phyloP scores from a whole-genome alignment of 2,888 invertebrate species.

The Tinea trinotella region DNA sequence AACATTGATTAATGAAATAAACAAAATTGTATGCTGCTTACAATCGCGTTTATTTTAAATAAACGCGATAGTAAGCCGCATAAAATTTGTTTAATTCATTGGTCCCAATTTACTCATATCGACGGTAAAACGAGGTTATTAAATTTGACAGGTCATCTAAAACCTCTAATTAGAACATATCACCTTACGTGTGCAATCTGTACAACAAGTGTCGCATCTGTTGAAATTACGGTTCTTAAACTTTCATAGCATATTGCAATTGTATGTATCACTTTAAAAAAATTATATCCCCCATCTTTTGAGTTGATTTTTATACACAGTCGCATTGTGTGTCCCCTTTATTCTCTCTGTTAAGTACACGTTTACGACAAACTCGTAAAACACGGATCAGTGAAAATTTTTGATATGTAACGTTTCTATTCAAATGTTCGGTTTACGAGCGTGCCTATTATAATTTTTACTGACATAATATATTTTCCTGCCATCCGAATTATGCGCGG shows the following conservation, averaged over 20 bases:
- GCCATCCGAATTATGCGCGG: conserved; percentile 57
- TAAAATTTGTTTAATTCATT: too few species aligned
- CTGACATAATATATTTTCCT: conserved; percentile 61
- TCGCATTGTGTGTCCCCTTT: conserved; percentile 40
- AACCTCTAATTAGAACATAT: too few species aligned
- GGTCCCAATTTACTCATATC: too few species aligned
- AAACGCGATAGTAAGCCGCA: too few species aligned
- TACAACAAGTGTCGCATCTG: too few species aligned
- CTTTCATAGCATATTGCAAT: background rate
- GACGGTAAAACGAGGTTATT: too few species aligned
- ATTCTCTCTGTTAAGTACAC: conserved; percentile 63
- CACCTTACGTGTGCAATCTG: too few species aligned
- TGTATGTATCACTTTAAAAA: background rate
- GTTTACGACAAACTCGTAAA: conserved; percentile 70
- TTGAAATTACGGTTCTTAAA: too few species aligned
- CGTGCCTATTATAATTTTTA: conserved; percentile 64
- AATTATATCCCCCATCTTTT: background rate
- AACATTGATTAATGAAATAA: too few species aligned
- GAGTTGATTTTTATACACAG: conserved; percentile 5
- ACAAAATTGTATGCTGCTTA: too few species aligned
- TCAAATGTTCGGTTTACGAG: conserved; percentile 67
- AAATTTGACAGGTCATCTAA: too few species aligned
- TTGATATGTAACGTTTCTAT: conserved; percentile 72
- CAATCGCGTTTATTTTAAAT: too few species aligned
- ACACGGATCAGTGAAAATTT: conserved; percentile 71